Evolutionary conservation across 2,888 invertebrate species (phyloP), one percentile per base, ranked within the genome.

Genomic region (Ecliptopera silaceata): DNA sequence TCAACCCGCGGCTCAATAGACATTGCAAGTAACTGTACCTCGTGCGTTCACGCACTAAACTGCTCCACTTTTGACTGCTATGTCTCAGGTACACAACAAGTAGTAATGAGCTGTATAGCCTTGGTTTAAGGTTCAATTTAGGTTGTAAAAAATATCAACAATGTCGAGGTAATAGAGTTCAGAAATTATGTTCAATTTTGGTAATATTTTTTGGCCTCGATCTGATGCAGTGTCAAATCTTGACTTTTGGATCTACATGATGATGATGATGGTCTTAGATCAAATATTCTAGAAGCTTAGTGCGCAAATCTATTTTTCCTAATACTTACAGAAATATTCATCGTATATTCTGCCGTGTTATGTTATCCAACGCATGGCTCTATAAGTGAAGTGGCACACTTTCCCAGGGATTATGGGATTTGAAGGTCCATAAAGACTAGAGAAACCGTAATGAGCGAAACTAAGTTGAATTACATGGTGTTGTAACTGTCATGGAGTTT

Each of bases 11-110:
- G 22, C 53, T 36, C 46, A 49, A 57, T 53, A 51, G 48, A 44
- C 47, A 44, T 50, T 42, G 49, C 54, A 43, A 45, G 53, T 72
- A 71, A 74, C 71, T 62, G 70, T 72, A 66, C 56, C 22, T 44
- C 48, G 61, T 65, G 61, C 69, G 63, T 57, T 49, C 63, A 8
- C 42, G 42, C 42, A 71, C 68, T 64, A 67, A 65, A 58, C 56
- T 66, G 71, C 59, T 68, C 74, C 55, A 72, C 70, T 71, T 74
- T 66, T 69, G 61, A 46, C 58, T 56, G 45, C 44, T 45, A 49
- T n/a, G 15, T 0, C 5, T 13, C 4, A 4, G 52, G 58, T 56
- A 52, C 62, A 55, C 36, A 36, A 4, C 4, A 26, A 26, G 26
- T 8, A 12, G 3, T 12, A 22, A 36, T 36, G 22, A 36, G 1